phyloP scores from a whole-genome alignment of 2,113 vertebrate species.

The Hippoglossus stenolepis region DNA sequence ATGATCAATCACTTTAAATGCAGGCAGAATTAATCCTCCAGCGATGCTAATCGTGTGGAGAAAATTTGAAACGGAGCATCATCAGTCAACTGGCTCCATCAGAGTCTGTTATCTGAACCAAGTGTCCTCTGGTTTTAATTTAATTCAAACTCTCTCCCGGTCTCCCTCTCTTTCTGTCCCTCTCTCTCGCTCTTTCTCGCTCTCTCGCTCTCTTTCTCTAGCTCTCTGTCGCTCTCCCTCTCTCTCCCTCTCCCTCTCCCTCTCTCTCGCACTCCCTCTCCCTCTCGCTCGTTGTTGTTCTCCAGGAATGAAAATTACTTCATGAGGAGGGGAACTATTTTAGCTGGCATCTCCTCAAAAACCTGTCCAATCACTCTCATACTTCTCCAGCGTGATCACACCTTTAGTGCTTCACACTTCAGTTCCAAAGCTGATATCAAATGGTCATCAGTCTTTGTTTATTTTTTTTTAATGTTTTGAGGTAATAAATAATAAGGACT shows the following conservation, averaged over 20 bases:
- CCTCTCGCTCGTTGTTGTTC: conserved; percentile 30
- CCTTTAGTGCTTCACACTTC: conserved; percentile 44
- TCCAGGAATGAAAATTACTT: conserved; percentile 40
- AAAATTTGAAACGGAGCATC: conserved; percentile 65
- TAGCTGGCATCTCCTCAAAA: background rate
- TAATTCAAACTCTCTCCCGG: conserved; percentile 29
- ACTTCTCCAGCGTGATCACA: conserved; percentile 28
- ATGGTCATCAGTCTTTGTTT: conserved; percentile 22
- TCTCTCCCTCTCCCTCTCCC: background rate
- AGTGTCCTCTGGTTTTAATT: conserved; percentile 67
- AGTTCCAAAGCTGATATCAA: conserved; percentile 45
- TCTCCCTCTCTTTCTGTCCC: conserved; percentile 22
- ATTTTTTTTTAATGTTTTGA: background rate
- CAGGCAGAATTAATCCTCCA: conserved; percentile 64
- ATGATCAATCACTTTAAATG: conserved; percentile 67
- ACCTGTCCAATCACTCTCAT: conserved; percentile 27
- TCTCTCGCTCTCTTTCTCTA: background rate
- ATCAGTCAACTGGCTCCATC: conserved; percentile 70
- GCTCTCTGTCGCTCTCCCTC: conserved; percentile 19
- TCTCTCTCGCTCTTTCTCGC: conserved; percentile 32
- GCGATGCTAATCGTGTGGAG: conserved; percentile 69
- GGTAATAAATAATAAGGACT: conserved; percentile 27
- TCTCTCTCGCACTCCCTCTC: background rate
- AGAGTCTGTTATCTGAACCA: conserved; percentile 63
- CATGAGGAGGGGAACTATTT: background rate